A percentile compares a stretch with the other conserved stretches of the same genome.
These are phyloP conservation scores for Camponotus vicinus DNA, from an alignment of 1,140 invertebrate species.

Conservation along the genomic window DNA sequence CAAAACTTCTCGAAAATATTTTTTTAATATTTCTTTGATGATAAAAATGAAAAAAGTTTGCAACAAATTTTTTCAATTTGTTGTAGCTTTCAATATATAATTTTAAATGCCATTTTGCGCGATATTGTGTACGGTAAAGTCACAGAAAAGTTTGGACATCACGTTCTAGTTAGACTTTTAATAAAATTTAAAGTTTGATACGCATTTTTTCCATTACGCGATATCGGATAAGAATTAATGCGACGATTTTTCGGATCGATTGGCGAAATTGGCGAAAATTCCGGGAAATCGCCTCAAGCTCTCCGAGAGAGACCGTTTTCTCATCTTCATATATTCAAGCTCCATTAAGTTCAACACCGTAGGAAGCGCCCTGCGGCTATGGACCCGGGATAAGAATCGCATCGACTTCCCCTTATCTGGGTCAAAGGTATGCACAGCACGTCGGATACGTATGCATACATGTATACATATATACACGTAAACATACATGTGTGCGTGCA, in stretches of 20 bases:
- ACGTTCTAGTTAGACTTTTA: conserved; percentile 7
- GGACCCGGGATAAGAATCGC: conserved; percentile 69
- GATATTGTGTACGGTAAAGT: background rate
- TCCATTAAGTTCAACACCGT: conserved; percentile 72
- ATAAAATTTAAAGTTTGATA: conserved; percentile 21
- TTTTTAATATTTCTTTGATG: background rate
- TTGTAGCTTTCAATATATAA: background rate
- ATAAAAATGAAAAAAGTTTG: background rate
- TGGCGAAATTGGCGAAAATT: conserved; percentile 63
- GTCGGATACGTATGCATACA: background rate
- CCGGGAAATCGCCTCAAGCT: conserved; percentile 39
- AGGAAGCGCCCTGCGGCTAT: conserved; percentile 60
- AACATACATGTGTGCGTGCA: background rate
- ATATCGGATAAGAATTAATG: conserved; percentile 38
- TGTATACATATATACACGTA: background rate
- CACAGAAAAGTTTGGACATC: background rate
- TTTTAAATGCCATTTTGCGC: background rate
- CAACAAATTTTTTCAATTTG: background rate
- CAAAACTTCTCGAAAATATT: background rate
- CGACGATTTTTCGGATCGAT: conserved; percentile 11
- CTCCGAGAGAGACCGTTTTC: conserved; percentile 36
- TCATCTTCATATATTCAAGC: conserved; percentile 73
- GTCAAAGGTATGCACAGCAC: conserved; percentile 70
- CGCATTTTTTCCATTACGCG: background rate
- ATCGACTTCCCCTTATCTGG: conserved; percentile 74